These are phyloP conservation scores for Pocillopora meandrina DNA, from an alignment of 92 coral and sea anemone genomes.

Conservation along the genomic window DNA sequence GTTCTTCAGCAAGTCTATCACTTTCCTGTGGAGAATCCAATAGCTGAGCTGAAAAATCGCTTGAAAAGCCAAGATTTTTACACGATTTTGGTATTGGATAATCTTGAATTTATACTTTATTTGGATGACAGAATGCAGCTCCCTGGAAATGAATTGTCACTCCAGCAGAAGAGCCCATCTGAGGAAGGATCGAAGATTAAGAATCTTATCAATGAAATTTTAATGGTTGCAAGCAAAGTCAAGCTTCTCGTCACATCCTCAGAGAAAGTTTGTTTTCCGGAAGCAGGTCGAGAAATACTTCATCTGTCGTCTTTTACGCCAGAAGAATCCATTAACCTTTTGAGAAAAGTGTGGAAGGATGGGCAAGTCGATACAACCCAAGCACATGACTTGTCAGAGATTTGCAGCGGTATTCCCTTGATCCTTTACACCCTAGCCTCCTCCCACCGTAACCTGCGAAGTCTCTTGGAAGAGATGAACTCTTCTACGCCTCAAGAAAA, in stretches of 20 bases:
- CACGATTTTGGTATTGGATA: slow-evolving; percentile 1
- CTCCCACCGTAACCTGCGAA: neutral
- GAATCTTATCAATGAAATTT: slow-evolving; percentile 17
- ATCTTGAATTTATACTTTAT: slow-evolving; percentile 1
- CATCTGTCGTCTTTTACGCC: slow-evolving; percentile 9
- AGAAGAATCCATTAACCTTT: slow-evolving; percentile 11
- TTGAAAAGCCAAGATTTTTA: neutral
- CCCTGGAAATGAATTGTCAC: neutral
- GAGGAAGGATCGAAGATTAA: neutral
- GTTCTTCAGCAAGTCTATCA: neutral
- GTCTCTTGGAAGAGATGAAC: neutral
- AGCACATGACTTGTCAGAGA: slow-evolving; percentile 31
- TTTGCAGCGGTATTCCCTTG: slow-evolving; percentile 58
- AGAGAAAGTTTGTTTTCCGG: slow-evolving; percentile 13
- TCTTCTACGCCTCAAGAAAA: neutral
- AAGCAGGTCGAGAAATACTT: neutral
- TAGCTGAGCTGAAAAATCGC: neutral
- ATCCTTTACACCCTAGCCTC: slow-evolving; percentile 3
- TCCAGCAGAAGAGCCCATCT: neutral
- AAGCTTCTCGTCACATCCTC: slow-evolving; percentile 55
- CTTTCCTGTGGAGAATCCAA: neutral
- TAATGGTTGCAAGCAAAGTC: slow-evolving; percentile 25
- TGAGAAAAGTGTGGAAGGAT: slow-evolving; percentile 19
- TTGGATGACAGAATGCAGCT: neutral
- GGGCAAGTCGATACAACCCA: neutral